Conservation (phyloP, 1,140 invertebrate genomes). For the Diploscapter pachys region DNA sequence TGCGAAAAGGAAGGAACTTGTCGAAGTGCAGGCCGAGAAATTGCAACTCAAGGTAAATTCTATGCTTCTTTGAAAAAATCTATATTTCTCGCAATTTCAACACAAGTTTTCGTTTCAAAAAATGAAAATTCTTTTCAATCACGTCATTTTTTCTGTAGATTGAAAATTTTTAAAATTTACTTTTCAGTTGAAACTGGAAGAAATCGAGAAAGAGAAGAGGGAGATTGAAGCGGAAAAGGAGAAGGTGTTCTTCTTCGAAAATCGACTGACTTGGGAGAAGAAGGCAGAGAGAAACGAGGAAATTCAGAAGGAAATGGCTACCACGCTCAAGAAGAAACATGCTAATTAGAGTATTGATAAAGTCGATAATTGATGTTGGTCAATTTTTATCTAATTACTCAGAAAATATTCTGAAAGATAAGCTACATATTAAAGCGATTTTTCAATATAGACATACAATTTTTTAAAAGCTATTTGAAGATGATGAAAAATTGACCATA, state of each 20-base stretch:
- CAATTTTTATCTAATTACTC: neutral
- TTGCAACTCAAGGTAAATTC: slow-evolving; percentile 16
- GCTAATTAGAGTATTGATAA: neutral
- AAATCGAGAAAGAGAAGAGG: slow-evolving; percentile 40
- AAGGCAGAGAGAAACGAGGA: slow-evolving; percentile 40
- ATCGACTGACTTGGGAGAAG: slow-evolving; percentile 52
- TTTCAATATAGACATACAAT: slow-evolving; percentile 1
- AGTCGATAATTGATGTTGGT: neutral
- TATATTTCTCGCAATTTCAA: neutral
- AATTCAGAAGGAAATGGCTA: slow-evolving; percentile 20
- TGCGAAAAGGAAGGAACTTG: slow-evolving; percentile 34
- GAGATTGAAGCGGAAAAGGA: slow-evolving; percentile 41
- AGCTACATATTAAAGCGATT: neutral
- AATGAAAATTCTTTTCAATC: neutral
- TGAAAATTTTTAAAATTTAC: neutral
- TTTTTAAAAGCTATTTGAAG: neutral
- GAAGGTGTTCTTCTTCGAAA: slow-evolving; percentile 53
- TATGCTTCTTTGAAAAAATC: neutral
- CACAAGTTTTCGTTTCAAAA: neutral
- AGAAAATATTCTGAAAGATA: neutral
- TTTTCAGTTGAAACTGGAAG: slow-evolving; percentile 36
- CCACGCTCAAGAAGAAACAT: slow-evolving; percentile 19
- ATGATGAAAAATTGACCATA: neutral
- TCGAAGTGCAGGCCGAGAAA: slow-evolving; percentile 43
- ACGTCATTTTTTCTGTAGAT: neutral